phyloP scores from a whole-genome alignment of 2,797 vertebrate species.

The Luscinia luscinia region DNA sequence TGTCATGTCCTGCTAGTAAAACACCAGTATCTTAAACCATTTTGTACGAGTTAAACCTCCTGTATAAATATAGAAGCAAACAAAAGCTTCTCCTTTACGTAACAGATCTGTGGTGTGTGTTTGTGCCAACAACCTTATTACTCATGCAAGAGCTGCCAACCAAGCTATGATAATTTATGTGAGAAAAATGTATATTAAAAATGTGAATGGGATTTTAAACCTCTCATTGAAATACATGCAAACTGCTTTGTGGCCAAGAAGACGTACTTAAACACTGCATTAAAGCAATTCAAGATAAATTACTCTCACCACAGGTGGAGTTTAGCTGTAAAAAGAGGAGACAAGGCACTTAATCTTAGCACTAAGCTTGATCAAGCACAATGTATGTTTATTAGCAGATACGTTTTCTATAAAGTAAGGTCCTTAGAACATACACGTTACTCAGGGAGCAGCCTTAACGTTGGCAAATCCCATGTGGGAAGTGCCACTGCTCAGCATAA shows the following conservation, averaged over 20 bases:
- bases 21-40: background rate
- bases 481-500: background rate
- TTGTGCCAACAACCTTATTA: slow-evolving; percentile 42
- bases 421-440: background rate
- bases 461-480: background rate
- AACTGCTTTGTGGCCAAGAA: slow-evolving; percentile 17
- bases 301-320: slow-evolving; percentile 15
- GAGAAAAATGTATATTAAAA: slow-evolving; percentile 54
- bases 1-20: background rate
- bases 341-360: slow-evolving; percentile 5
- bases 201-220: slow-evolving; percentile 59
- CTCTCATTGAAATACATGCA: slow-evolving; percentile 4
- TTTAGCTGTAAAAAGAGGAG: slow-evolving; percentile 13
- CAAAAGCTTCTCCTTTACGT: slow-evolving; percentile 20
- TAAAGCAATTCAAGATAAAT: slow-evolving; percentile 42
- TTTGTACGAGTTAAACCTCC: background rate
- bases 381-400: background rate
- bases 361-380: background rate
- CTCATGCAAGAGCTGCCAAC: slow-evolving; percentile 32
- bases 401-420: background rate
- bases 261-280: background rate
- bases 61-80: background rate
- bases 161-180: slow-evolving; percentile 47
- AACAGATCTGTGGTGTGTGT: background rate
- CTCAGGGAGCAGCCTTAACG: background rate